Percentiles rank a stretch among this genome's conserved stretches.
Evolutionary conservation across 2,888 invertebrate species (phyloP).

Genomic region (Epicampocera succincta): DNA sequence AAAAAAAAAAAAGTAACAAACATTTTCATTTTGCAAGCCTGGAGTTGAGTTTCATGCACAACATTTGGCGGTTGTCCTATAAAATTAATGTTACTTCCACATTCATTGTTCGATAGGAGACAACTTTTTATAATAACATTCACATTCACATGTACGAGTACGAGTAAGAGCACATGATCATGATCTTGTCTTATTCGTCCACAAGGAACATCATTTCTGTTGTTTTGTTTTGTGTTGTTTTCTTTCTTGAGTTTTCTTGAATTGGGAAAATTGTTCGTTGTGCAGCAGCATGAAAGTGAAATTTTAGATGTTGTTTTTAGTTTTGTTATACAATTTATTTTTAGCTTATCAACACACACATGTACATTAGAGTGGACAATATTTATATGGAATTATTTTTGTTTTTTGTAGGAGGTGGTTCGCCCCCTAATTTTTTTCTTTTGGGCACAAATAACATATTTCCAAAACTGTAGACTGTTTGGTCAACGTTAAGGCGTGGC

Average conservation of each 20-base stretch:
- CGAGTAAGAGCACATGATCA: slow-evolving; percentile 38
- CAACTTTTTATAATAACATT: not conserved
- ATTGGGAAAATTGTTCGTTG: slow-evolving; percentile 16
- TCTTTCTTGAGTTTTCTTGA: slow-evolving; percentile 22
- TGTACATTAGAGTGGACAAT: too few species aligned
- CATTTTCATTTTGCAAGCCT: slow-evolving; percentile 8
- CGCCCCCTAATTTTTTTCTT: too few species aligned
- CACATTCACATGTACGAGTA: not conserved
- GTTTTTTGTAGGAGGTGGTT: too few species aligned
- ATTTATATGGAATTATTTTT: too few species aligned
- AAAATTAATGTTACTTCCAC: slow-evolving; percentile 65
- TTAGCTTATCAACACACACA: slow-evolving; percentile 7
- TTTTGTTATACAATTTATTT: slow-evolving; percentile 9
- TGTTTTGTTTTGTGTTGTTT: slow-evolving; percentile 24
- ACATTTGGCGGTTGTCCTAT: slow-evolving; percentile 62
- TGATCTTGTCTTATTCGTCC: slow-evolving; percentile 62
- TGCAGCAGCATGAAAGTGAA: slow-evolving; percentile 60
- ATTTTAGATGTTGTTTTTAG: slow-evolving; percentile 29
- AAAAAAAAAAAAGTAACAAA: slow-evolving; percentile 10
- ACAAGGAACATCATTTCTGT: slow-evolving; percentile 54
- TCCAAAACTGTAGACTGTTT: too few species aligned
- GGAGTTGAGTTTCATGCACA: slow-evolving; percentile 36
- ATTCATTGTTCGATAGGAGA: slow-evolving; percentile 32
- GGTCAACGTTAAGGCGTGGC: too few species aligned
- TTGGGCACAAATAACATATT: too few species aligned